A percentile compares a stretch with the other conserved stretches of the same genome.
Evolutionary conservation across 2,113 vertebrate species (phyloP).

Genomic region (Ictalurus furcatus): DNA sequence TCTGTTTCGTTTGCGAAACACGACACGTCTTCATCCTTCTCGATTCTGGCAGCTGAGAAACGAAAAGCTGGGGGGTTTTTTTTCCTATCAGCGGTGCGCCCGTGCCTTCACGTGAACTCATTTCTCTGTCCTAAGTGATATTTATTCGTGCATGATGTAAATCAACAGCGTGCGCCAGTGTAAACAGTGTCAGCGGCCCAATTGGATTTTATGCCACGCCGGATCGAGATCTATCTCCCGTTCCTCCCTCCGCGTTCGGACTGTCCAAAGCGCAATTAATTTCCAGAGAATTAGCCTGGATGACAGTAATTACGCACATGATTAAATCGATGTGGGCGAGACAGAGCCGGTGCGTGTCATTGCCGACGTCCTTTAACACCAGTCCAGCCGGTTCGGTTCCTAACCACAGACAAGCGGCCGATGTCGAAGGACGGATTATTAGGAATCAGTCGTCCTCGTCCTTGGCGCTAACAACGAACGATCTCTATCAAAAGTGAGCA

Average conservation of each 20-base stretch:
- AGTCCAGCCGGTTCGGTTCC: not conserved
- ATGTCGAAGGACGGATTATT: constrained; percentile 24
- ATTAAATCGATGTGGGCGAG: constrained; percentile 33
- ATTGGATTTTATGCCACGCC: constrained; percentile 28
- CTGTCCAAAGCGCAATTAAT: constrained; percentile 29
- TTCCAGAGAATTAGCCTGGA: constrained; percentile 35
- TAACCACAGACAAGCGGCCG: constrained; percentile 8
- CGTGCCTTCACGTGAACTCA: not conserved
- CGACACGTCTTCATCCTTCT: constrained; percentile 21
- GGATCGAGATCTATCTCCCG: not conserved
- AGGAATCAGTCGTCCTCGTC: constrained; percentile 34
- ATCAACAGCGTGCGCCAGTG: constrained; percentile 12
- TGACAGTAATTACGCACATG: constrained; percentile 39
- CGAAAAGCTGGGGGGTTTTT: not conserved
- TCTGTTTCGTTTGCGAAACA: constrained; percentile 32
- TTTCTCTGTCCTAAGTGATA: constrained; percentile 3
- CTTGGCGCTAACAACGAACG: constrained; percentile 20
- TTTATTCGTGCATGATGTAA: not conserved
- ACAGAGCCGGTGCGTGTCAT: constrained; percentile 24
- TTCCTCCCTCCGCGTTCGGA: not conserved
- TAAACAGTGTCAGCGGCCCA: constrained; percentile 26
- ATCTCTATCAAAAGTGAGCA: constrained; percentile 44
- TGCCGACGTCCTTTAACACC: constrained; percentile 6
- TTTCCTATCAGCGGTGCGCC: not conserved
- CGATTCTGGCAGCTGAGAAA: constrained; percentile 5